Evolutionary conservation across 1,140 invertebrate genomes (phyloP), one percentile per base, ranked within the genome.

Genomic region (Achroia grisella): DNA sequence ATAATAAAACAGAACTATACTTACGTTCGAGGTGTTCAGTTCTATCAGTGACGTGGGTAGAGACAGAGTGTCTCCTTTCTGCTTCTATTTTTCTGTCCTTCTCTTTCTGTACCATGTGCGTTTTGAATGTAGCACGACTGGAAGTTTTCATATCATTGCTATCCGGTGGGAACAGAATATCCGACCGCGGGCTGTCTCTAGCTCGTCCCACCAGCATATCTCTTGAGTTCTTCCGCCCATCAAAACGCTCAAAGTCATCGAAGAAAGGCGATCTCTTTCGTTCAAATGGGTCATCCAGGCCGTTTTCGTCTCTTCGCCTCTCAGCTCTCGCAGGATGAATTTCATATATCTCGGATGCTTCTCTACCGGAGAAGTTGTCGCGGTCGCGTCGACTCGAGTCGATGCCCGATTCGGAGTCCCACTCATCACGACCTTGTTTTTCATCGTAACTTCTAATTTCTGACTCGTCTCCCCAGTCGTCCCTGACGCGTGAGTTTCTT

Each of bases 41-140:
- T 75, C 90, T 93, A 42, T 93, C 92, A 0, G 92, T 93, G 1
- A 90, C 88, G 55, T 91, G 89, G 2, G 91, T 93, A 0, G 91
- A 92, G 0, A 91, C 87, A n/a, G 93, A 94, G 37, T 91, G 91
- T 56, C 92, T 89, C 58, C 92, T 89, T 55, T 94, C 93, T 0
- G 90, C 85, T 61, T 94, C 92, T 5, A 89, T 83, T 42, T 77
- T 93, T 86, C 78, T 91, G 61, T 87, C 91, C 81, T 65, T 86
- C 66, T 83, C 88, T 66, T 85, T 89, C 66, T 72, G 85, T 0
- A 79, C 86, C 89, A 89, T 89, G 53, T 92, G 90, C 1, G 90
- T 91, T 53, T 89, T 89, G 59, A 91, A 92, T 1, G 91, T 91
- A 0, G 90, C 87, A 23, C 88, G 78, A 48, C 84, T 88, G 0